Conservation (phyloP, 2,797 vertebrate genomes). For the Acrossocheilus fasciatus region DNA sequence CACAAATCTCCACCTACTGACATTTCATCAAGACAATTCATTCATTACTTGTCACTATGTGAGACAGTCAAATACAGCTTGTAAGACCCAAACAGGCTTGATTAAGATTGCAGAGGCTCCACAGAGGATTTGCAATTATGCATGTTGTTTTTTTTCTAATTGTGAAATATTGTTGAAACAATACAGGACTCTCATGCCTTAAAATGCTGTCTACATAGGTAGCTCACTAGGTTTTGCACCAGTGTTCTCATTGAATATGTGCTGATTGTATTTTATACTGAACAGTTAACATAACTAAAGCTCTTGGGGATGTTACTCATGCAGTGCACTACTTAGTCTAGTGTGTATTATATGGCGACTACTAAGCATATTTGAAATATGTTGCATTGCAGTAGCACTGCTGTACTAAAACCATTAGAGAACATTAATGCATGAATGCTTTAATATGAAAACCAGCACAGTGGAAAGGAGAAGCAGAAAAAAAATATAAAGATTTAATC, state of each 20-base stretch:
- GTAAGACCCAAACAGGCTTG: background rate
- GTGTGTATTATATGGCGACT: background rate
- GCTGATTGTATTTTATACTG: background rate
- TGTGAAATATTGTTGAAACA: constrained; percentile 4
- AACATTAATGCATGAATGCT: constrained; percentile 23
- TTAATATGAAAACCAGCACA: constrained; percentile 22
- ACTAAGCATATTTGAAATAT: background rate
- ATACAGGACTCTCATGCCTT: background rate
- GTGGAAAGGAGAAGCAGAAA: background rate
- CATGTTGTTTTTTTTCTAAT: background rate
- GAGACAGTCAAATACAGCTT: background rate
- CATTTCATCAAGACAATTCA: constrained; percentile 9
- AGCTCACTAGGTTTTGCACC: background rate
- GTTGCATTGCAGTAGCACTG: constrained; percentile 1
- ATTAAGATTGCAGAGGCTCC: background rate
- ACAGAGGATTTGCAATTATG: background rate
- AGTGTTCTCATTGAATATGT: background rate
- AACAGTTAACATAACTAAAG: background rate
- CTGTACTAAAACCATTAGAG: constrained; percentile 9
- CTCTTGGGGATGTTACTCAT: background rate
- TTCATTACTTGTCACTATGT: background rate
- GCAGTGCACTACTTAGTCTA: background rate
- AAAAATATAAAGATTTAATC: constrained; percentile 21
- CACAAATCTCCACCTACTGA: constrained; percentile 14
- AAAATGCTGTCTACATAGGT: background rate